Evolutionary conservation across 1,140 invertebrate species (phyloP).

Genomic region (Calosoma granatense): DNA sequence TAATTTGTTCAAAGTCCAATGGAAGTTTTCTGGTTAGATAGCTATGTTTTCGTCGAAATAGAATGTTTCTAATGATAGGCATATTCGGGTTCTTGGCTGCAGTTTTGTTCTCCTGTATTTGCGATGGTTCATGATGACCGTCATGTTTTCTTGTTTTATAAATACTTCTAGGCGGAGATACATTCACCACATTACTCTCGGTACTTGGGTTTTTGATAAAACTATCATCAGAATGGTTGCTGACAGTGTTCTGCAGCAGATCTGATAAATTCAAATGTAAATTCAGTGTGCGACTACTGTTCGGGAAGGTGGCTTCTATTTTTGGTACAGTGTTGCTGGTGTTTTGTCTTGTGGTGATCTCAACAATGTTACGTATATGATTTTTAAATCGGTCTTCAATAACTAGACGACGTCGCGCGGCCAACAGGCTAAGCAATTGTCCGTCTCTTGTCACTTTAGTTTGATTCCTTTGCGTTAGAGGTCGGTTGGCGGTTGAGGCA

Average conservation of each 20-base stretch:
- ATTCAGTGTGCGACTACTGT: background rate
- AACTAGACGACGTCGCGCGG: conserved; percentile 4
- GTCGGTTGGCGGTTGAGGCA: background rate
- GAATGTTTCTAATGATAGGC: background rate
- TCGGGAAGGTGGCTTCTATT: background rate
- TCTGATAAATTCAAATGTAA: background rate
- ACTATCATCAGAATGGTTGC: background rate
- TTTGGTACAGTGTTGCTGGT: background rate
- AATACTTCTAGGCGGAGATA: background rate
- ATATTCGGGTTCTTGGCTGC: background rate
- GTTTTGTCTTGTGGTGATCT: background rate
- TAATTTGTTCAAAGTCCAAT: conserved; percentile 7
- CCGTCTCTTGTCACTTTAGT: background rate
- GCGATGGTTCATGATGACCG: background rate
- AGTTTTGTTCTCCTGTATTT: background rate
- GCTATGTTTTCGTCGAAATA: background rate
- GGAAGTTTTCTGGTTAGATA: conserved; percentile 6
- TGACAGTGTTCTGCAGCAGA: background rate
- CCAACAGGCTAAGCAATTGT: conserved; percentile 1
- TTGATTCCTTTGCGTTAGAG: background rate
- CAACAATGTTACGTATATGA: conserved; percentile 1
- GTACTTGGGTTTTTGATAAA: background rate
- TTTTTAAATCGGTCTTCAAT: conserved; percentile 4
- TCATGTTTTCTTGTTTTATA: background rate
- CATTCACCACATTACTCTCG: conserved; percentile 2